Percentiles rank a stretch among this genome's conserved stretches.
Conservation (phyloP, 2,888 invertebrate genomes). For the Hetaerina titia region DNA sequence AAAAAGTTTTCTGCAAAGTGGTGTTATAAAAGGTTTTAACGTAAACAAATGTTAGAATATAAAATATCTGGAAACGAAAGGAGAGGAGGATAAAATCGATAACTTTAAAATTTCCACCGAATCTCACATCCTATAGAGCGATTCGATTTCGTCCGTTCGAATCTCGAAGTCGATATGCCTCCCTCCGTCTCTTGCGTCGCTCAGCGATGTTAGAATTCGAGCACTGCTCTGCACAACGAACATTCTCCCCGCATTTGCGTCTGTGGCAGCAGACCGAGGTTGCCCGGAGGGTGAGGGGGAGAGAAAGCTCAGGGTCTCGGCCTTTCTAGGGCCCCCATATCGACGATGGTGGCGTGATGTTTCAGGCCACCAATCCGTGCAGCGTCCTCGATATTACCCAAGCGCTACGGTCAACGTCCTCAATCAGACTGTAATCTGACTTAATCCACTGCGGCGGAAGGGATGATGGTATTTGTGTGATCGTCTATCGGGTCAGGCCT, state of each 20-base stretch:
- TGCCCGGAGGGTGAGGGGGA: neutral
- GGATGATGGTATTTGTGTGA: neutral
- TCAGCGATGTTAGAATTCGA: neutral
- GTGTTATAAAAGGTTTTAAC: no score
- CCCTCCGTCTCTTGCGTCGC: no score
- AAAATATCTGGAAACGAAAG: no score
- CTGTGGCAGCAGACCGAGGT: neutral
- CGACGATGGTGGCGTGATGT: neutral
- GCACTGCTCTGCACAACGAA: neutral
- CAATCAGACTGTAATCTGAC: neutral
- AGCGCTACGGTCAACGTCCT: constrained; percentile 22
- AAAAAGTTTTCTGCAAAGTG: no score
- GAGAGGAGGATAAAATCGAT: no score
- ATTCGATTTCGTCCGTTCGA: no score
- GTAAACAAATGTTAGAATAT: no score
- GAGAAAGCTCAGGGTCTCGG: neutral
- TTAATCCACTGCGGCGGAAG: neutral
- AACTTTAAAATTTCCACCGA: no score
- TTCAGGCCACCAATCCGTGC: neutral
- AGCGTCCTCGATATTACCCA: neutral
- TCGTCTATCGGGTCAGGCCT: neutral
- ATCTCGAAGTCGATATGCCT: no score
- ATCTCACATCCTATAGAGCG: no score
- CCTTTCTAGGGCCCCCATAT: neutral
- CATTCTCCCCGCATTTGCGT: neutral